Base-by-base conservation (phyloP, 2,888 invertebrate species). In the Hypomecis atomaria region DNA sequence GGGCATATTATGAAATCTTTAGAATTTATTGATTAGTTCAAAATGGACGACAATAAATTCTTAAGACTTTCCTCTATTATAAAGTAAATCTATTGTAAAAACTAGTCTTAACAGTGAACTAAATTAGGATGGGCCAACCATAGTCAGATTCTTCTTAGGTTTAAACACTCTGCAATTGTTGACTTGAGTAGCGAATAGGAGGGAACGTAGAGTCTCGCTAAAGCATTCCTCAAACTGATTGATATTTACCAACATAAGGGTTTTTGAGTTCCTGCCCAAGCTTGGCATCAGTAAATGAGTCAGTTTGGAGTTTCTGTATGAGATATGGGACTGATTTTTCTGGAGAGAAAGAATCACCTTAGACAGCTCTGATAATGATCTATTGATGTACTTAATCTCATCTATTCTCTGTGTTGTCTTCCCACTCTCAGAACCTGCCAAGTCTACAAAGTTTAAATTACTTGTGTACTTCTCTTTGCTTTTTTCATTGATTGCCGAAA, bases 231-330 rank as follows among this genome's bases (percentile, higher is more conserved):
- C 96, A 73, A 96, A 95, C 47, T 98, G 98, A 10, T 97, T 95
- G 73, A 98, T 95, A 88, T 98, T 98, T 43, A 98, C 96, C 85
- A 98, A 96, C 98, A 98, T 98, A 44, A 98, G 94, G 0, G 97
- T 98, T 88, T 98, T 98, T 0, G 97, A 97, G 85, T 97, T 98
- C 0, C 98, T 98, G 6, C 98, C 98, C 8, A 98, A 92, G 69
- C 96, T 96, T 10, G 97, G 97, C 95, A 97, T 97, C 61, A 98
- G 87, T 33, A 98, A 89, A 86, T 97, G 97, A 0, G 98, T 98
- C 13, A 98, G 89, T 83, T 98, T 98, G 0, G 97, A 97, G 87
- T 98, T 97, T 62, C 98, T 94, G 83, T 97, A 98, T 0, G 98
- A 98, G 54, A 98, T 94, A 81, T 98, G 97, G 58, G 95, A 94